A percentile compares a stretch with the other conserved stretches of the same genome.
These are phyloP conservation scores for Bombyx mori DNA, from an alignment of 1,140 invertebrate species.

Conservation along the genomic window DNA sequence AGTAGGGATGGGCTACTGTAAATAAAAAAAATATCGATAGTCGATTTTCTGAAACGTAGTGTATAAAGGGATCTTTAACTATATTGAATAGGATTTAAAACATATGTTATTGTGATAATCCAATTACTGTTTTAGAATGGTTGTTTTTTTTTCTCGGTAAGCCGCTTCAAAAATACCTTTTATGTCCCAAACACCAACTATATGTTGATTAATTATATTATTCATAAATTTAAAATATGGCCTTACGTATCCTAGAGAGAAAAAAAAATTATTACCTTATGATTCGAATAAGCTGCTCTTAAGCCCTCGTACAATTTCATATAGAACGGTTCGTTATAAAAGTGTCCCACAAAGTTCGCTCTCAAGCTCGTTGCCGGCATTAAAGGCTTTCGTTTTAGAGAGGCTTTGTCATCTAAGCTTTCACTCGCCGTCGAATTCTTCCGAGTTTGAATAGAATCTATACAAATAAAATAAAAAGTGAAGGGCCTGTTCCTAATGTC, in stretches of 20 bases:
- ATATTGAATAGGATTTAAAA: too few species aligned
- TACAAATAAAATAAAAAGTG: neutral
- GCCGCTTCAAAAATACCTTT: too few species aligned
- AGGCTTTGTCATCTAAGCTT: slow-evolving; percentile 35
- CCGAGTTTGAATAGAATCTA: slow-evolving; percentile 34
- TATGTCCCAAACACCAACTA: too few species aligned
- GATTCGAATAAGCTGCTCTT: slow-evolving; percentile 83
- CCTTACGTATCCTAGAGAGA: neutral
- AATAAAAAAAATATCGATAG: too few species aligned
- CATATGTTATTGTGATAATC: too few species aligned
- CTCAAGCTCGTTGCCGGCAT: slow-evolving; percentile 35
- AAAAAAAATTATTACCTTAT: slow-evolving; percentile 72
- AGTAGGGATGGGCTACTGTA: too few species aligned
- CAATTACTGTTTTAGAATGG: too few species aligned
- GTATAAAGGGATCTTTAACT: neutral
- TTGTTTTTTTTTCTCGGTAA: too few species aligned
- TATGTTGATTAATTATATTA: too few species aligned
- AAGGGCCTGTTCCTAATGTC: too few species aligned
- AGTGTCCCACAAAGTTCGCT: slow-evolving; percentile 73
- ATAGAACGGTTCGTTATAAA: slow-evolving; percentile 80
- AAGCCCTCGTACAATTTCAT: slow-evolving; percentile 83
- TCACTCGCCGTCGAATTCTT: slow-evolving; percentile 32
- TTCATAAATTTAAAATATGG: too few species aligned
- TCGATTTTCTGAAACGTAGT: neutral
- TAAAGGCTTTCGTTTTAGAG: slow-evolving; percentile 45